Conservation (phyloP, 2,797 vertebrate genomes). For the Sylvilagus floridanus region DNA sequence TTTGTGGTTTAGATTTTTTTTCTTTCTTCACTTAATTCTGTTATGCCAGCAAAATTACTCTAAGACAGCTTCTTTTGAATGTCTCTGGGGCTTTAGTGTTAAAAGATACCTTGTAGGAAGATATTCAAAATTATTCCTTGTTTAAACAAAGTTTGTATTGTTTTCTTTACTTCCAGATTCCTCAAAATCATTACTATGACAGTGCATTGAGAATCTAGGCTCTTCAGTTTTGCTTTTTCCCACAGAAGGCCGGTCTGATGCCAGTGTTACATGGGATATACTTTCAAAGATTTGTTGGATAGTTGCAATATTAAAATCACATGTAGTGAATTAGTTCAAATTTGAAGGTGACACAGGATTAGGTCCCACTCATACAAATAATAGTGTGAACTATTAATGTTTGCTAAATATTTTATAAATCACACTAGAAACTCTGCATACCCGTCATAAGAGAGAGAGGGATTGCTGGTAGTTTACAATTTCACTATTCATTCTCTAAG, state of each 20-base stretch:
- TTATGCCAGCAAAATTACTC: conserved; percentile 3
- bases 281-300: neutral
- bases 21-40: conserved; percentile 42
- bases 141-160: neutral
- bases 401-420: conserved; percentile 41
- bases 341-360: conserved; percentile 29
- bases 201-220: neutral
- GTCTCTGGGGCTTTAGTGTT: neutral
- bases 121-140: neutral
- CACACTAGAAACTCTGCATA: conserved; percentile 21
- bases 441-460: neutral
- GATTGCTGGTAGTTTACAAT: neutral
- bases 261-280: neutral
- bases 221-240: neutral
- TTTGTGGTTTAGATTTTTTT: neutral
- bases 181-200: neutral
- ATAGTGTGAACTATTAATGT: neutral
- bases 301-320: conserved; percentile 52
- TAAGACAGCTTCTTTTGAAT: conserved; percentile 14
- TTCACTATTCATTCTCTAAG: neutral
- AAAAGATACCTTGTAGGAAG: conserved; percentile 39
- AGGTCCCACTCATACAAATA: neutral
- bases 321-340: conserved; percentile 36
- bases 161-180: conserved; percentile 51
- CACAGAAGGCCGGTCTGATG: neutral